Percentiles rank a stretch among this genome's conserved stretches.
Conservation (phyloP, 2,113 vertebrate species). For the Lathamus discolor region DNA sequence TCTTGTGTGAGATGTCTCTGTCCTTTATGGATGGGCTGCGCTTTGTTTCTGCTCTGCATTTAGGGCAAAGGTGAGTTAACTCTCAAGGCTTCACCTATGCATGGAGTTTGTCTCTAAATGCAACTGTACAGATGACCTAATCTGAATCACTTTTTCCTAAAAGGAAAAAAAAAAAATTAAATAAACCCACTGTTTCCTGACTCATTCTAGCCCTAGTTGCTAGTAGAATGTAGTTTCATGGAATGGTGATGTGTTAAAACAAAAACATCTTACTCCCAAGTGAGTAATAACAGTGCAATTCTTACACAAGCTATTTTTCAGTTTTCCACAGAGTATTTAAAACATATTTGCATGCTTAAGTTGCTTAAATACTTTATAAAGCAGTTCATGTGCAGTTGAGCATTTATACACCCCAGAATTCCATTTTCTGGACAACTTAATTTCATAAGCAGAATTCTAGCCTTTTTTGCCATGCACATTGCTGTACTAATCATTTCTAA, state of each 20-base stretch:
- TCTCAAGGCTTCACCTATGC: background rate
- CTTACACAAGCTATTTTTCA: background rate
- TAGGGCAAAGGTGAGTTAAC: background rate
- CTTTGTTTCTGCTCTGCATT: background rate
- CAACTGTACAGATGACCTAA: background rate
- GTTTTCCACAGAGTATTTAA: background rate
- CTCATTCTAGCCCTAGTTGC: background rate
- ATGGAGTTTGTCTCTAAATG: background rate
- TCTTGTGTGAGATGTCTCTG: slow-evolving; percentile 44
- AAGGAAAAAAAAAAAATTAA: background rate
- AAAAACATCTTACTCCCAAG: background rate
- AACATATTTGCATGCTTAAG: background rate
- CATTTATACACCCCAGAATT: background rate
- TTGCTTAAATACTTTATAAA: background rate
- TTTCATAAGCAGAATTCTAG: background rate
- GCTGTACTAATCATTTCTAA: background rate
- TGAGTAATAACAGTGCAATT: background rate
- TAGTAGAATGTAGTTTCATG: background rate
- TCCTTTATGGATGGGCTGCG: slow-evolving; percentile 21
- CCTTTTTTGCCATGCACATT: background rate
- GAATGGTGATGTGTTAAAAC: background rate
- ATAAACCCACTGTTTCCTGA: background rate
- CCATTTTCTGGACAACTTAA: background rate
- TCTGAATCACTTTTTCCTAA: background rate
- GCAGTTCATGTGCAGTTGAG: background rate